Percentiles rank a stretch among this genome's conserved stretches.
Conservation (phyloP, 2,888 invertebrate species). For the Ophion ventricosus region DNA sequence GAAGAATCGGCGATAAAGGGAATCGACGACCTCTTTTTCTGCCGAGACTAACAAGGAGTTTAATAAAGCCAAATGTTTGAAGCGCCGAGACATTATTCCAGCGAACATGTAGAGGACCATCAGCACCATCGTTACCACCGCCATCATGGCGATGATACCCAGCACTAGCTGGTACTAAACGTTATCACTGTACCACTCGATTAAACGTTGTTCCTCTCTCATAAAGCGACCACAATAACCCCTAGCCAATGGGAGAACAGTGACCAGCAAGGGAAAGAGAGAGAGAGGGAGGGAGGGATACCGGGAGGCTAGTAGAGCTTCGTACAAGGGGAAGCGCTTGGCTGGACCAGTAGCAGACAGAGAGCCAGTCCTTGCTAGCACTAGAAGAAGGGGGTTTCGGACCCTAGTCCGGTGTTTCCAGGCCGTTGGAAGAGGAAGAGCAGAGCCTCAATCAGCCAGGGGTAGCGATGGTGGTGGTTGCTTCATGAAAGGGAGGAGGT, state of each 20-base stretch:
- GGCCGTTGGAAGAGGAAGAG: slow-evolving; percentile 28
- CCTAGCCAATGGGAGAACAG: slow-evolving; percentile 64
- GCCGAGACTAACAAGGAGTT: slow-evolving; percentile 21
- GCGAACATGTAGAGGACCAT: slow-evolving; percentile 33
- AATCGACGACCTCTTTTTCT: slow-evolving; percentile 32
- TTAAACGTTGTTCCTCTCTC: slow-evolving; percentile 73
- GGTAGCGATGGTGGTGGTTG: slow-evolving; percentile 11
- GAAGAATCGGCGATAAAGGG: not conserved
- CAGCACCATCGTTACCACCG: slow-evolving; percentile 38
- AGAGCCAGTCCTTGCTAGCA: slow-evolving; percentile 3
- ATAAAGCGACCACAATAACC: slow-evolving; percentile 72
- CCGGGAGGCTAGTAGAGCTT: not conserved
- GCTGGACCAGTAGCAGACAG: slow-evolving; percentile 12
- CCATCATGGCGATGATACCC: slow-evolving; percentile 49
- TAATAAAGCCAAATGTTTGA: slow-evolving; percentile 46
- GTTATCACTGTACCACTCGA: slow-evolving; percentile 75
- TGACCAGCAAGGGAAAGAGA: slow-evolving; percentile 41
- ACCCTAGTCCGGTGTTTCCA: slow-evolving; percentile 43
- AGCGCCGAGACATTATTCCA: slow-evolving; percentile 45
- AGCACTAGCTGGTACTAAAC: slow-evolving; percentile 67
- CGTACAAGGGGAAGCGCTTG: slow-evolving; percentile 11
- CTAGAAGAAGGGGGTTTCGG: slow-evolving; percentile 31
- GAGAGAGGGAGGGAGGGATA: slow-evolving; percentile 7
- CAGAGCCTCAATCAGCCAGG: slow-evolving; percentile 37
- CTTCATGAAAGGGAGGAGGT: slow-evolving; percentile 16